Evolutionary conservation across 2,888 invertebrate genomes (phyloP), one percentile per base, ranked within the genome.

Genomic region (Spialia ferax): DNA sequence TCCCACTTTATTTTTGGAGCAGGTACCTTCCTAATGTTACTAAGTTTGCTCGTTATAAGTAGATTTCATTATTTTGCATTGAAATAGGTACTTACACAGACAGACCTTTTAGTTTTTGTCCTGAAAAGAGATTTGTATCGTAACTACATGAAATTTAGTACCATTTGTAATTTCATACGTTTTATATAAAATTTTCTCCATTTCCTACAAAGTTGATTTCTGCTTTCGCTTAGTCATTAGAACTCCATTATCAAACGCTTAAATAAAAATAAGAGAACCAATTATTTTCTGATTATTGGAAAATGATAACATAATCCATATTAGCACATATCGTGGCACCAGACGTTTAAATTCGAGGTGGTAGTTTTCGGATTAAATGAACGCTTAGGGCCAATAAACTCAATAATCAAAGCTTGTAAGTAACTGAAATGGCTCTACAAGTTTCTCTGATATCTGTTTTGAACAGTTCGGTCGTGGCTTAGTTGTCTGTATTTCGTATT

Each of bases 341-440:
- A 23, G 13, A 42, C 23, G 42, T 59, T 59, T 38, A 29, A 22
- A n/a, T 42, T 61, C 26, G 11, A 29, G n/a, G 32, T n/a, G 15
- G 18, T 10, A 29, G 50, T 50, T 50, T 18, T 22, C 11, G 32
- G 32, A 32, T 55, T 32, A 26, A 18, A 55, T 6, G 18, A 32
- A 11, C 32, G 32, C 32, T 32, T 11, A 29, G 11, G 15, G 32
- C 32, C 55, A 55, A 55, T 55, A 55, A 55, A 55, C 32, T 32
- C 55, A 32, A 35, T 35, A 32, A 32, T 55, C 32, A 55, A 32
- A 18, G 57, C 57, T 52, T 18, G n/a, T 38, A 38, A n/a, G n/a
- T 5, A n/a, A 22, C 57, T 57, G 8, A 57, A 57, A 57, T 57
- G 56, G 7, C 57, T 38, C 18, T 11, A 56, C 35, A 56, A 56